Percentiles rank a stretch among this genome's conserved stretches.
These are phyloP conservation scores for Eremobia ochroleuca DNA, from an alignment of 2,888 invertebrate genomes.

Conservation along the genomic window DNA sequence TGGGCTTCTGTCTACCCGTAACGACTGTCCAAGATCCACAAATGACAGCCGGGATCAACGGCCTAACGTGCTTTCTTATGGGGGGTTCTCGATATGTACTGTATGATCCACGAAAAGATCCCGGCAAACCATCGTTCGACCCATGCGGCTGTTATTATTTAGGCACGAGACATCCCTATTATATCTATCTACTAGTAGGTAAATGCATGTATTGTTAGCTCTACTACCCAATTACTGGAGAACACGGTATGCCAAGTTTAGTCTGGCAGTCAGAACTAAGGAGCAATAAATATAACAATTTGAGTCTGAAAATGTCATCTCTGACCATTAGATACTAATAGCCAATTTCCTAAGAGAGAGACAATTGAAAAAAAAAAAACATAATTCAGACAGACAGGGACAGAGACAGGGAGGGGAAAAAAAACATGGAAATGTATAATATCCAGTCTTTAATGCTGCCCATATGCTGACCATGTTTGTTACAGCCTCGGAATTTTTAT, in stretches of 20 bases:
- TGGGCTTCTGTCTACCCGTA: not conserved
- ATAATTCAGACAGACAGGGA: too few relatives aligned
- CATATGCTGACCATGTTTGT: not conserved
- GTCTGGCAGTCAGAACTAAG: not conserved
- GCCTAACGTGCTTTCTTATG: not conserved
- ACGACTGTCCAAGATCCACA: not conserved
- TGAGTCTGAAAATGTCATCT: not conserved
- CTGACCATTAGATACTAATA: not conserved
- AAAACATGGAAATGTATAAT: too few relatives aligned
- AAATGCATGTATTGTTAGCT: not conserved
- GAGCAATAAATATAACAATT: not conserved
- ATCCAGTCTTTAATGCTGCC: too few relatives aligned
- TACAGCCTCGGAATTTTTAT: not conserved
- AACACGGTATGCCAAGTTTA: conserved; percentile 12
- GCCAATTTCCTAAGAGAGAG: not conserved
- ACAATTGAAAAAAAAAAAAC: not conserved
- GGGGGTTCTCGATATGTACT: not conserved
- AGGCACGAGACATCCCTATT: not conserved
- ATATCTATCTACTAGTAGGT: not conserved
- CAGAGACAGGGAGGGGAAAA: too few relatives aligned
- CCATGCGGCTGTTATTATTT: not conserved
- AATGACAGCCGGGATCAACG: not conserved
- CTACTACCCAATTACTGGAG: not conserved
- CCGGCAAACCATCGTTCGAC: not conserved
- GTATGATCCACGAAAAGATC: not conserved